Conservation (phyloP, 2,888 invertebrate genomes). For the Fragum sueziense region DNA sequence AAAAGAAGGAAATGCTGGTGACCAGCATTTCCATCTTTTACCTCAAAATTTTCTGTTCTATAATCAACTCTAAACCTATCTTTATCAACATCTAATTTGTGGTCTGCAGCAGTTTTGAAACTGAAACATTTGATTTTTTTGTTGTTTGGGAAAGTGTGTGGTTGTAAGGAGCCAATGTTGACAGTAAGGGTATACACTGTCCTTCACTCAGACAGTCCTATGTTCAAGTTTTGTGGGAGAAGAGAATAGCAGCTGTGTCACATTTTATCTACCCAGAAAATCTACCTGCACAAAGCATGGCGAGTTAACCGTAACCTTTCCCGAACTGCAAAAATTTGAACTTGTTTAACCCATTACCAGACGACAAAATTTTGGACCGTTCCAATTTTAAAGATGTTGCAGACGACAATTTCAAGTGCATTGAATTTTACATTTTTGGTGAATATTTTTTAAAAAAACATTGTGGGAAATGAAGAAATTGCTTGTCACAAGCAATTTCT, state of each 20-base stretch:
- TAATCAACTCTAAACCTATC: too few species aligned
- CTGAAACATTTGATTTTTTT: not conserved
- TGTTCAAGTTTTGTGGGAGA: constrained; percentile 12
- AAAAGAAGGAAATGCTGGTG: too few species aligned
- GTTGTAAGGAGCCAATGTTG: not conserved
- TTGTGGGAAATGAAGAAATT: not conserved
- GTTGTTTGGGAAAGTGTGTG: not conserved
- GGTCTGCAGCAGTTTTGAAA: not conserved
- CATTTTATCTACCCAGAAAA: constrained; percentile 3
- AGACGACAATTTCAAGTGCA: too few species aligned
- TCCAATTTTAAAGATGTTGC: too few species aligned
- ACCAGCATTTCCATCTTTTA: too few species aligned
- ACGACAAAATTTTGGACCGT: too few species aligned
- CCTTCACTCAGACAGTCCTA: not conserved
- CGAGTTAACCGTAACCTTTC: not conserved
- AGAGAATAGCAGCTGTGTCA: constrained; percentile 3
- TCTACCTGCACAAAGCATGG: not conserved
- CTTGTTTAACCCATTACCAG: too few species aligned
- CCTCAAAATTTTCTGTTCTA: too few species aligned
- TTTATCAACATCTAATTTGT: too few species aligned
- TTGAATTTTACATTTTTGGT: not conserved
- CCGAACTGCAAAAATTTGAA: not conserved
- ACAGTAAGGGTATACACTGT: constrained; percentile 11
- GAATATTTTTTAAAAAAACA: not conserved
- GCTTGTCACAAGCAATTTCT: not conserved